Base-by-base conservation (phyloP, 2,113 vertebrate species). In the Chaetodon auriga region DNA sequence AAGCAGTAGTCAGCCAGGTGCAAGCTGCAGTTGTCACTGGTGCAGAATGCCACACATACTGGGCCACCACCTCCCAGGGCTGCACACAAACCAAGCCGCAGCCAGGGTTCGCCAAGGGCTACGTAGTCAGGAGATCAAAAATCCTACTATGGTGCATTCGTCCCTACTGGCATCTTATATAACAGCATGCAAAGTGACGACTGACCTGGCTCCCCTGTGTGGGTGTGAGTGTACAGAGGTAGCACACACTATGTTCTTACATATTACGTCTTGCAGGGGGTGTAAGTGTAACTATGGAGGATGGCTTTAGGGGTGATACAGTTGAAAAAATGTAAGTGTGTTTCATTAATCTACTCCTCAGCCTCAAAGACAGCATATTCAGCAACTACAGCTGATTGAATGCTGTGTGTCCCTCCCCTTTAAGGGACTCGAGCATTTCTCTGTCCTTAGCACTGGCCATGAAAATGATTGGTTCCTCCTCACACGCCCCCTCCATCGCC, bases 401-500 rank as follows among this genome's bases (percentile, higher is more conserved):
- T 36, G 48, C 9, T 36, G 18, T 9, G 15, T 61, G 48, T 75
- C 72, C 51, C 68, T 64, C 41, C 75, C 63, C 73, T 88, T 81
- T 45, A 65, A 85, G 74, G 70, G 61, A 72, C 41, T 62, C 61
- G 19, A 51, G 60, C 83, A 41, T 75, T 83, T 60, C 61, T 74
- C 66, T 75, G 81, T 84, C 72, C 82, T 84, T 62, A 62, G 51
- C 64, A 30, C 57, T 72, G 30, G 60, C 63, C 46, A 75, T 82
- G 75, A 74, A 68, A 84, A 78, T 83, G 83, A 92, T 93, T 90
- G 86, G 92, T 79, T 84, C 75, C 74, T 66, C 75, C 53, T 72
- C 65, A 81, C 85, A 83, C 85, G 68, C 89, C 91, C 79, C 79
- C 78, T 91, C 53, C 75, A 90, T 92, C 74, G 66, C 90, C 91